Conservation (phyloP, 2,888 invertebrate species). For the Bedellia somnulentella region DNA sequence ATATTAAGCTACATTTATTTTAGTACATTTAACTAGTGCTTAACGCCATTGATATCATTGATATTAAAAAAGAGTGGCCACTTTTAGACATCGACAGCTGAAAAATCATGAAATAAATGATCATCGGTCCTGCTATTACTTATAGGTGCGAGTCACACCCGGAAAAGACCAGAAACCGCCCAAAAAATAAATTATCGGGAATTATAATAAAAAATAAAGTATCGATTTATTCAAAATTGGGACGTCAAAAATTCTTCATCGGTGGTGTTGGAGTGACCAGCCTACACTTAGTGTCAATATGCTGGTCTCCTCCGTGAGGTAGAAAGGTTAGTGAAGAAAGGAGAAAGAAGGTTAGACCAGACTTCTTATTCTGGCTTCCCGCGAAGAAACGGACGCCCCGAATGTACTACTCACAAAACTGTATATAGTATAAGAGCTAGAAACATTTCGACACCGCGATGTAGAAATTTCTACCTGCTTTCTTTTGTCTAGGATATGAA, state of each 20-base stretch:
- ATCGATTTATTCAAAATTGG: constrained; percentile 11
- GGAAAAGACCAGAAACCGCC: no score
- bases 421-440: constrained; percentile 15
- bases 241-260: constrained; percentile 45
- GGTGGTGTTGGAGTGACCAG: constrained; percentile 23
- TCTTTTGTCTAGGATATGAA: constrained; percentile 20
- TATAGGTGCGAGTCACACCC: no score
- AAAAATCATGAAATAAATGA: no score
- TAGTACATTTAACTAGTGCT: no score
- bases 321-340: constrained; percentile 22
- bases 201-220: constrained; percentile 8
- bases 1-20: no score
- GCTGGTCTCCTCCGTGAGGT: constrained; percentile 26
- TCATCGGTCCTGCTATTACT: no score
- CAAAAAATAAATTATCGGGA: no score
- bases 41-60: no score
- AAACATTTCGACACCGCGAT: constrained; percentile 32
- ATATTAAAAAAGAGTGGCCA: no score
- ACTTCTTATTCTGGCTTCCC: constrained; percentile 33
- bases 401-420: not conserved
- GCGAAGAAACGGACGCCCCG: constrained; percentile 48
- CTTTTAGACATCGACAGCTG: no score
- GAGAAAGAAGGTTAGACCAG: constrained; percentile 25
- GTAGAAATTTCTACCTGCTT: constrained; percentile 30
- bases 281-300: constrained; percentile 45